phyloP scores from a whole-genome alignment of 37 sponge, comb jelly and placozoan species.

The Sycon ciliatum region DNA sequence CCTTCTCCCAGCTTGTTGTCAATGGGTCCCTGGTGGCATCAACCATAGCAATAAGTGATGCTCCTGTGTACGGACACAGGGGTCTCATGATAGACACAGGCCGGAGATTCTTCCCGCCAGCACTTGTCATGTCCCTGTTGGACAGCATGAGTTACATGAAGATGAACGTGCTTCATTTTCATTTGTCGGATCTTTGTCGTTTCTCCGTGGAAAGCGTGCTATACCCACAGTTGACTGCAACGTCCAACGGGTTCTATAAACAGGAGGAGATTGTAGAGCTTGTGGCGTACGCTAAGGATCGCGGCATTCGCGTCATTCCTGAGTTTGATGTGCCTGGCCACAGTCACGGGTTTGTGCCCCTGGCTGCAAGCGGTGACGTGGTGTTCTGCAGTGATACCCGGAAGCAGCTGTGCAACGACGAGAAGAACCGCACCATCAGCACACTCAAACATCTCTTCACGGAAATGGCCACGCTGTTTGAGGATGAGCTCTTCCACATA shows the following conservation, averaged over 20 bases:
- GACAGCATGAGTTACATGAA: conserved; percentile 45
- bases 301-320: conserved; percentile 37
- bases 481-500: conserved; percentile 30
- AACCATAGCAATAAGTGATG: neutral
- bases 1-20: conserved; percentile 77
- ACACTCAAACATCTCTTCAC: conserved; percentile 5
- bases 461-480: conserved; percentile 24
- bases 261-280: conserved; percentile 16
- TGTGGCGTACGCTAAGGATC: conserved; percentile 25
- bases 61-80: neutral
- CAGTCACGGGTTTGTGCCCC: conserved; percentile 16
- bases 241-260: conserved; percentile 14
- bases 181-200: conserved; percentile 23
- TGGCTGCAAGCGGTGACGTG: neutral
- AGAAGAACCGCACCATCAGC: neutral
- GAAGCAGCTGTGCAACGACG: conserved; percentile 22
- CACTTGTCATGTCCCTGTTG: conserved; percentile 20
- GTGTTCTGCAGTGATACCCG: conserved; percentile 11
- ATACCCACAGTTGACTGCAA: conserved; percentile 18
- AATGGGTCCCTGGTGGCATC: neutral
- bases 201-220: conserved; percentile 29
- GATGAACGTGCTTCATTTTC: conserved; percentile 40
- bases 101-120: neutral
- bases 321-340: conserved; percentile 39
- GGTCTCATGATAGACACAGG: conserved; percentile 17